Conservation (phyloP, 2,888 invertebrate genomes). For the Yponomeuta malinellus region DNA sequence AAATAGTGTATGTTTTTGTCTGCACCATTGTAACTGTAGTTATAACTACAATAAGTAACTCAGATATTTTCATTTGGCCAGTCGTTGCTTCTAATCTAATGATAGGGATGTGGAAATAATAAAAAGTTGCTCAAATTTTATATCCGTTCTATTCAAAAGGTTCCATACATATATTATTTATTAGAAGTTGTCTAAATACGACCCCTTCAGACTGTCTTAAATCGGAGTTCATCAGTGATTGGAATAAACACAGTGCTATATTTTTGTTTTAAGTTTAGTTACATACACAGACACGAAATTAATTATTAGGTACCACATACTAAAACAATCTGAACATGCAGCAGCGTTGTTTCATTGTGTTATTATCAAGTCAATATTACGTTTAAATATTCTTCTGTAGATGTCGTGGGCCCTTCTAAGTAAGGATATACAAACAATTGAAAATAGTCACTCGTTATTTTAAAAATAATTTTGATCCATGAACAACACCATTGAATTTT, state of each 20-base stretch:
- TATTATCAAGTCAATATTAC: neutral
- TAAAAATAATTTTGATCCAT: too few relatives aligned
- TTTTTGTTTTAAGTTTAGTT: conserved; percentile 48
- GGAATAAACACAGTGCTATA: conserved; percentile 56
- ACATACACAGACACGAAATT: conserved; percentile 44
- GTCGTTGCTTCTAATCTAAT: neutral
- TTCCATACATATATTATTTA: conserved; percentile 49
- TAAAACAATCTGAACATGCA: conserved; percentile 12
- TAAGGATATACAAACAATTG: neutral
- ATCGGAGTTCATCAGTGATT: conserved; percentile 56
- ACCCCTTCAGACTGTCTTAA: conserved; percentile 49
- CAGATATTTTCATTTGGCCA: too few relatives aligned
- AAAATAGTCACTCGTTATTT: too few relatives aligned
- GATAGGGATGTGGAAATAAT: neutral
- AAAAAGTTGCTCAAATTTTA: conserved; percentile 26
- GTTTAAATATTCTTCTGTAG: conserved; percentile 2
- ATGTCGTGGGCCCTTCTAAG: neutral
- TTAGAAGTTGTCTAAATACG: conserved; percentile 55
- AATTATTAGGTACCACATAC: conserved; percentile 32
- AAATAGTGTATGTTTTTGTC: too few relatives aligned
- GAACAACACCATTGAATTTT: too few relatives aligned
- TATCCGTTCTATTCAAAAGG: conserved; percentile 56
- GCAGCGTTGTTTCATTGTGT: neutral
- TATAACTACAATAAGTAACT: too few relatives aligned
- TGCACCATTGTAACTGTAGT: too few relatives aligned